Evolutionary conservation across 1,140 invertebrate species (phyloP).

Genomic region (Globodera ellingtonae): DNA sequence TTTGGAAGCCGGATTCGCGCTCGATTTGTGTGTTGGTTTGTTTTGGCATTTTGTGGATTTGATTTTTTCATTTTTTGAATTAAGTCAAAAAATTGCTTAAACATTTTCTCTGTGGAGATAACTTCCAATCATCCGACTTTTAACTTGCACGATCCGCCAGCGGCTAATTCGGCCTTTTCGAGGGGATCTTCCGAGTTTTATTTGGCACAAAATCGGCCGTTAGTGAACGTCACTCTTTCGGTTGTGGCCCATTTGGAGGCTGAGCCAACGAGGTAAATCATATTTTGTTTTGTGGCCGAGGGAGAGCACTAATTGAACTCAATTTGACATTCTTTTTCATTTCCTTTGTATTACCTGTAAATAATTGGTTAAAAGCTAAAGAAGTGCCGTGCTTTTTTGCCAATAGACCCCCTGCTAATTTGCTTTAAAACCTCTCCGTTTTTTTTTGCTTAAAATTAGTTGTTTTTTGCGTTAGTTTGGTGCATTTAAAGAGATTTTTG

Average conservation of each 20-base stretch:
- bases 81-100: slow-evolving; percentile 46
- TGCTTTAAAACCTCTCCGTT: no score
- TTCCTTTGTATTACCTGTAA: no score
- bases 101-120: slow-evolving; percentile 50
- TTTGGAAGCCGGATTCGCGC: slow-evolving; percentile 52
- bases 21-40: slow-evolving; percentile 49
- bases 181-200: slow-evolving; percentile 47
- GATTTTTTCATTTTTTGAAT: not conserved
- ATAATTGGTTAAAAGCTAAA: no score
- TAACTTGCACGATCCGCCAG: slow-evolving; percentile 39
- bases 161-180: slow-evolving; percentile 5
- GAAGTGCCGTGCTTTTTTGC: no score
- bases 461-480: not conserved
- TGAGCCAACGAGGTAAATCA: slow-evolving; percentile 42
- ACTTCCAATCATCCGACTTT: slow-evolving; percentile 40
- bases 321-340: no score
- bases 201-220: slow-evolving; percentile 33
- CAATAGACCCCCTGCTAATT: no score
- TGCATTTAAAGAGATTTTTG: not conserved
- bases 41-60: not conserved
- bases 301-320: no score
- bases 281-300: not conserved
- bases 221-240: slow-evolving; percentile 36
- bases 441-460: no score
- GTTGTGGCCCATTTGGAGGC: slow-evolving; percentile 51